These are phyloP conservation scores for Gryllus bimaculatus DNA, from an alignment of 1,140 invertebrate species.

Conservation along the genomic window DNA sequence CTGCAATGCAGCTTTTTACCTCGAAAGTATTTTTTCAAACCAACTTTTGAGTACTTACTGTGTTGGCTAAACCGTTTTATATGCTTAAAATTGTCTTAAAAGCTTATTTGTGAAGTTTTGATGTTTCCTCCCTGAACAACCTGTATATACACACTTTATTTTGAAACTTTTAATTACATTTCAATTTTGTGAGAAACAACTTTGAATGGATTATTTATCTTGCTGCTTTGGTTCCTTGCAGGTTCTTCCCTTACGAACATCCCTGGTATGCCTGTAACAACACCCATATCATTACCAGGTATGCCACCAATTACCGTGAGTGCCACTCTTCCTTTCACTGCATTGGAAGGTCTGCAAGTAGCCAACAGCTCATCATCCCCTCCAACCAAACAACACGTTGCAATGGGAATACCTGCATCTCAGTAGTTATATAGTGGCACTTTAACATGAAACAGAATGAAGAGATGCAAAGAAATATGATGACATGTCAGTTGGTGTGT, in stretches of 20 bases:
- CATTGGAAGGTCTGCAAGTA: conserved; percentile 27
- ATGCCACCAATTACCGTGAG: conserved; percentile 76
- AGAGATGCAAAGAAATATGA: too few species aligned
- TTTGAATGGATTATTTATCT: background rate
- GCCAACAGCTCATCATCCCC: background rate
- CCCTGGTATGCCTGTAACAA: conserved; percentile 55
- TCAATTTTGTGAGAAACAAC: too few species aligned
- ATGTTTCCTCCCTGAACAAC: too few species aligned
- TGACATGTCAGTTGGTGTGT: too few species aligned
- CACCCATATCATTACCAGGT: conserved; percentile 62
- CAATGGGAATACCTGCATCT: background rate
- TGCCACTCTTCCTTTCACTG: conserved; percentile 47
- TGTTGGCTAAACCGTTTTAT: too few species aligned
- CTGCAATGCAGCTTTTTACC: too few species aligned
- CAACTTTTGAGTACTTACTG: too few species aligned
- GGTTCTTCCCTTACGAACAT: conserved; percentile 29
- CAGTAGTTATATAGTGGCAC: background rate
- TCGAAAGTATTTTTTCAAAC: too few species aligned
- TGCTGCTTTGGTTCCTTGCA: conserved; percentile 21
- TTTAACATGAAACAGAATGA: background rate
- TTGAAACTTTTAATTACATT: too few species aligned
- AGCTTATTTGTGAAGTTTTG: too few species aligned
- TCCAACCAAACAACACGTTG: background rate
- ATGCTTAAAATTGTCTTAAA: too few species aligned
- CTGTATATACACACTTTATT: too few species aligned